Evolutionary conservation across 1,140 invertebrate species (phyloP).

Genomic region (Eurosta solidaginis): DNA sequence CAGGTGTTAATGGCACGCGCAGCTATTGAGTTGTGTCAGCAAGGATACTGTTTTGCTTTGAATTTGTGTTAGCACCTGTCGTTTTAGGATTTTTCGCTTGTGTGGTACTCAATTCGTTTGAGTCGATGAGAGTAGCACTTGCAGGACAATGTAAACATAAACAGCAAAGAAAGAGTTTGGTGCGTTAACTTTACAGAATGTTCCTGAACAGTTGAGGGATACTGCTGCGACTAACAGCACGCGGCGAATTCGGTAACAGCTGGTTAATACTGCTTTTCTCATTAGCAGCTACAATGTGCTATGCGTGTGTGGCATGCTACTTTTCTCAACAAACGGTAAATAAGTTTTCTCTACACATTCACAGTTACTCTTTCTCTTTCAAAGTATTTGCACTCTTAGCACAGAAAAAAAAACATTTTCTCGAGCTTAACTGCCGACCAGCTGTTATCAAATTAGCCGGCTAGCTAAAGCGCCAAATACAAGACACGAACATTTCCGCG

Average conservation of each 20-base stretch:
- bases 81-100: background rate
- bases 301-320: background rate
- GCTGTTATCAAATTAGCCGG: conserved; percentile 16
- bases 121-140: background rate
- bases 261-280: background rate
- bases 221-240: background rate
- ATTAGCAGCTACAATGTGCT: background rate
- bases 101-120: too few relatives aligned
- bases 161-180: background rate
- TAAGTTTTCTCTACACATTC: too few relatives aligned
- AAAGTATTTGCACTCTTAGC: background rate
- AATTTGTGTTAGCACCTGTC: background rate
- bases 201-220: background rate
- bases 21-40: background rate
- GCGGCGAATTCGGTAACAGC: background rate
- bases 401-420: too few relatives aligned
- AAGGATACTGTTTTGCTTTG: background rate
- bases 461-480: background rate
- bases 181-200: background rate
- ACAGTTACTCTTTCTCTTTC: background rate
- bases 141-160: background rate
- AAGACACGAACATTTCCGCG: too few relatives aligned
- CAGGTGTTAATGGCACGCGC: background rate
- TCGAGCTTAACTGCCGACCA: too few relatives aligned
- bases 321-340: too few relatives aligned